phyloP scores from a whole-genome alignment of 35 echinoderm and acorn worm genomes.

The Hemicentrotus pulcherrimus region DNA sequence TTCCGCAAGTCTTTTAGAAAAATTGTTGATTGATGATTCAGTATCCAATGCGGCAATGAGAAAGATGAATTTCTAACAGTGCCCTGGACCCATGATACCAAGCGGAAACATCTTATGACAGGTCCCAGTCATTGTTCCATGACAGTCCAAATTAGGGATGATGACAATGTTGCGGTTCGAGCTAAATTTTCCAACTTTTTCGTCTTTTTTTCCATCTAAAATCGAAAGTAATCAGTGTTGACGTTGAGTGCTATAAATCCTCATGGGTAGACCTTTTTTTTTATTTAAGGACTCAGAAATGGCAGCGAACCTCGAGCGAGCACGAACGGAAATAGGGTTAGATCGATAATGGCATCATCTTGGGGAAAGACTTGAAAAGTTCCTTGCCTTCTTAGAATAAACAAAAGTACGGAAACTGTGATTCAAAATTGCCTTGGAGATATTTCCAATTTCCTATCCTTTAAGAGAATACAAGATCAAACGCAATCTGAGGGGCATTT shows the following conservation, averaged over 20 bases:
- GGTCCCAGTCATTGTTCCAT: not conserved
- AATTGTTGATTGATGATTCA: not conserved
- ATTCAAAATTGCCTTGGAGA: not conserved
- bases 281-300: not conserved
- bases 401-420: not conserved
- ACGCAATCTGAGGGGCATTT: not conserved
- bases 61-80: not conserved
- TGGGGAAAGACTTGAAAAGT: not conserved
- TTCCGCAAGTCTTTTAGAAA: not conserved
- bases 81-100: not conserved
- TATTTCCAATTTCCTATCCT: not conserved
- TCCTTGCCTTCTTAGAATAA: not conserved
- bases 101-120: not conserved
- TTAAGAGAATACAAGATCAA: not conserved
- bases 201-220: not conserved
- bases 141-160: not conserved
- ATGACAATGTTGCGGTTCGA: not conserved
- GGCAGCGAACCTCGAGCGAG: not conserved
- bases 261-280: not conserved
- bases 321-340: not conserved
- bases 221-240: not conserved
- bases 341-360: conserved; percentile 1
- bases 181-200: not conserved
- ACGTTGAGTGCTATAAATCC: not conserved
- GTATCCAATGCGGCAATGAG: not conserved